Conservation (phyloP, 2,888 invertebrate genomes). For the Cephus nigrinus region DNA sequence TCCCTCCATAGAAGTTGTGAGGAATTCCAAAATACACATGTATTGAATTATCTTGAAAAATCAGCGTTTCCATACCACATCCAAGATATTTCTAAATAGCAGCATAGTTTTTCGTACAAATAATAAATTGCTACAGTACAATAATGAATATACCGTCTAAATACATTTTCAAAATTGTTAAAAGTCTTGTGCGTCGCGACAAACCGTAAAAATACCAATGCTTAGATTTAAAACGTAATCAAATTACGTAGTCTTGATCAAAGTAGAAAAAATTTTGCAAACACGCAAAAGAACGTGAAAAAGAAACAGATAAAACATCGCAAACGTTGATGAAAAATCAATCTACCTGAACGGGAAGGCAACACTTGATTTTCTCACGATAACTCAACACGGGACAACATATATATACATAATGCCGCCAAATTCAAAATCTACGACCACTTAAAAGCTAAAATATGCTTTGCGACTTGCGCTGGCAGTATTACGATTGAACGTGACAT, state of each 20-base stretch:
- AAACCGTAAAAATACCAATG: neutral
- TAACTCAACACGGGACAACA: neutral
- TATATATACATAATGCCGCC: neutral
- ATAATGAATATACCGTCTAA: neutral
- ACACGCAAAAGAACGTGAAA: neutral
- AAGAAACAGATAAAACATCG: neutral
- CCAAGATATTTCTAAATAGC: neutral
- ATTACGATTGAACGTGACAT: neutral
- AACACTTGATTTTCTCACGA: neutral
- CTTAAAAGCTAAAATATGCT: neutral
- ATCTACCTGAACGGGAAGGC: neutral
- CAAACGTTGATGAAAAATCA: neutral
- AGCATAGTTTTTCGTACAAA: neutral
- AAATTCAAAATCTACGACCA: neutral
- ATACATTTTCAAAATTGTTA: neutral
- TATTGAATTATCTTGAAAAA: constrained; percentile 20
- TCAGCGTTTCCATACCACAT: neutral
- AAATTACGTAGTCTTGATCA: neutral
- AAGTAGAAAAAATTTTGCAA: neutral
- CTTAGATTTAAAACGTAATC: neutral
- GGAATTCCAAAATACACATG: neutral
- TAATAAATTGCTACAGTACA: neutral
- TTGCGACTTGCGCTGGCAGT: neutral
- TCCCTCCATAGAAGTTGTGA: neutral
- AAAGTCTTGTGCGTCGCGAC: neutral